phyloP scores from a whole-genome alignment of 2,888 invertebrate species.

The Tigriopus californicus region DNA sequence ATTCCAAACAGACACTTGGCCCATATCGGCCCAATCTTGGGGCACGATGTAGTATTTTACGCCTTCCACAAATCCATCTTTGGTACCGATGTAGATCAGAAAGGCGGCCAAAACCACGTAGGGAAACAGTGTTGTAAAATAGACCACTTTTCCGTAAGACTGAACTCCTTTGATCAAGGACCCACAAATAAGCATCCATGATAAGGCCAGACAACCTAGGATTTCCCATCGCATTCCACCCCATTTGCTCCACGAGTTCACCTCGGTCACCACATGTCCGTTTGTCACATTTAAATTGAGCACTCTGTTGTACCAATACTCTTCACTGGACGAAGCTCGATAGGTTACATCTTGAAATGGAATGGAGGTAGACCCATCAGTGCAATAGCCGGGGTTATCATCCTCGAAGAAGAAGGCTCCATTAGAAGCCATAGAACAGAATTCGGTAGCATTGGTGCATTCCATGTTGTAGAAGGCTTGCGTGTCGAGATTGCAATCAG shows the following conservation, averaged over 20 bases:
- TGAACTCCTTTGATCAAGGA: conserved; percentile 23
- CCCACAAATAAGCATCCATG: conserved; percentile 27
- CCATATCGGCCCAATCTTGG: background rate
- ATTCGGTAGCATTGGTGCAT: background rate
- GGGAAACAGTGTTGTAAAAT: background rate
- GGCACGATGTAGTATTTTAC: background rate
- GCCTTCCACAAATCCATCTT: background rate
- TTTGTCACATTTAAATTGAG: background rate
- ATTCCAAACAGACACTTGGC: background rate
- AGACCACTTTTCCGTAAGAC: conserved; percentile 21
- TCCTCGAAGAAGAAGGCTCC: background rate
- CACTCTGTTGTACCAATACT: background rate
- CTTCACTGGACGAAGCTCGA: background rate
- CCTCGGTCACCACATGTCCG: conserved; percentile 20
- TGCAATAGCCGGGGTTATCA: background rate
- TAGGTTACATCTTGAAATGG: background rate
- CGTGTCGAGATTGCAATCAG: background rate
- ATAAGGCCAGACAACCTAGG: conserved; percentile 29
- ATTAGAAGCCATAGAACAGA: background rate
- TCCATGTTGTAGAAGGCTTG: background rate
- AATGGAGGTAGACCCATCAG: background rate
- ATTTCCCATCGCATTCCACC: conserved; percentile 30
- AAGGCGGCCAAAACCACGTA: background rate
- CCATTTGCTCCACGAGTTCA: conserved; percentile 22
- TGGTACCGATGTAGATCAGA: background rate